phyloP scores from a whole-genome alignment of 2,888 invertebrate genomes.

The Scaptomyza cyrtandrae region DNA sequence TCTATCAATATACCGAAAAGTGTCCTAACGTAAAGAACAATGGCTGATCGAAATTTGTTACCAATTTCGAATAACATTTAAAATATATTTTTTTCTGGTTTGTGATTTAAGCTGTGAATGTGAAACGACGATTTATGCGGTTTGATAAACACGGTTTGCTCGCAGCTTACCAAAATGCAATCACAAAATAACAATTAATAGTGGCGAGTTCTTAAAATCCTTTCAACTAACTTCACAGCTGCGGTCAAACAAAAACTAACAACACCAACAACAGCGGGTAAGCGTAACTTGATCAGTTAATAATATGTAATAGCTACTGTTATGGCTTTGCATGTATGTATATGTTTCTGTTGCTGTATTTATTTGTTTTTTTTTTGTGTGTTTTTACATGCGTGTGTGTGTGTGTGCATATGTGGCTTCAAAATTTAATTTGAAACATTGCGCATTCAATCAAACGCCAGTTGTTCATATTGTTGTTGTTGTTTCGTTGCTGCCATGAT shows the following conservation, averaged over 20 bases:
- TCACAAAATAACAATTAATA: conserved; percentile 18
- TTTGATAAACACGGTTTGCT: conserved; percentile 11
- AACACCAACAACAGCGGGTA: conserved; percentile 42
- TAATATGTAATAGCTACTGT: conserved; percentile 46
- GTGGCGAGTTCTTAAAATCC: conserved; percentile 28
- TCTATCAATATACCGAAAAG: conserved; percentile 4
- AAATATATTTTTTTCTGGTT: conserved; percentile 8
- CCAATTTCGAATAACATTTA: conserved; percentile 42
- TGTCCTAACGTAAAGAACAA: conserved; percentile 8
- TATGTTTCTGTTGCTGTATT: background rate
- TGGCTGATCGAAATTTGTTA: conserved; percentile 19
- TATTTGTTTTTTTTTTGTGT: background rate
- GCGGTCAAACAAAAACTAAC: conserved; percentile 15
- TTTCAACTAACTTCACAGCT: conserved; percentile 33
- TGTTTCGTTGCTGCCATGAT: conserved; percentile 39
- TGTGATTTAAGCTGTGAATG: conserved; percentile 41
- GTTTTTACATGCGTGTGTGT: conserved; percentile 15
- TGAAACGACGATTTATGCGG: conserved; percentile 15
- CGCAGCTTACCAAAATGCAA: conserved; percentile 45
- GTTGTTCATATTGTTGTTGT: conserved; percentile 14
- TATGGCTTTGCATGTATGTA: conserved; percentile 10
- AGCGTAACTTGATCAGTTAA: conserved; percentile 58
- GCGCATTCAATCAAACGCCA: conserved; percentile 25
- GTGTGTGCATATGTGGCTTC: conserved; percentile 53
- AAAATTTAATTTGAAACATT: conserved; percentile 60